Conservation (phyloP, 2,888 invertebrate genomes). For the Archaeoteleia sp. region DNA sequence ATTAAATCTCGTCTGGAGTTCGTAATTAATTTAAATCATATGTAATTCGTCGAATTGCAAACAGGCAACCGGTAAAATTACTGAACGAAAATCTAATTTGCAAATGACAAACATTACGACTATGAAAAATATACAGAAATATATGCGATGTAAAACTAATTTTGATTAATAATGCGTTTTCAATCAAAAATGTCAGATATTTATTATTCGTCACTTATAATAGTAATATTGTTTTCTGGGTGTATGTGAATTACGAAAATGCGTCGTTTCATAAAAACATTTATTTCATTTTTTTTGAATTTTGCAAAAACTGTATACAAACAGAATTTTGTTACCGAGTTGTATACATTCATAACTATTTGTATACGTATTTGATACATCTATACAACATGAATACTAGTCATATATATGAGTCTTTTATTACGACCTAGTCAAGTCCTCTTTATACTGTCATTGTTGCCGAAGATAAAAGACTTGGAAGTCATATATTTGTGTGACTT, state of each 20-base stretch:
- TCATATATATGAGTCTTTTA: constrained; percentile 30
- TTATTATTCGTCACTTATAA: too few species aligned
- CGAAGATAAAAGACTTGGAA: constrained; percentile 7
- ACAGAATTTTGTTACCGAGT: too few species aligned
- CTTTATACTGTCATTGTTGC: constrained; percentile 12
- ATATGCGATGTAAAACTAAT: too few species aligned
- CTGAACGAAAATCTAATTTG: constrained; percentile 47
- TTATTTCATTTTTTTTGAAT: too few species aligned
- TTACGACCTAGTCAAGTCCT: constrained; percentile 22
- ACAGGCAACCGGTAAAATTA: constrained; percentile 40
- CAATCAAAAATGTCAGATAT: too few species aligned
- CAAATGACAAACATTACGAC: too few species aligned
- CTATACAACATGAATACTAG: constrained; percentile 31
- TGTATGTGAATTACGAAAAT: too few species aligned
- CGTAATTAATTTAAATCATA: constrained; percentile 49
- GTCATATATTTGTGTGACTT: not conserved
- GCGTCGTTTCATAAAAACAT: too few species aligned
- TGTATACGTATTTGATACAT: constrained; percentile 22
- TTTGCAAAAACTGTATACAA: too few species aligned
- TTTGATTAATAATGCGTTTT: too few species aligned
- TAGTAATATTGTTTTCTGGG: too few species aligned
- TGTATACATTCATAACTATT: constrained; percentile 1
- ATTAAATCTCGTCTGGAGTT: constrained; percentile 52
- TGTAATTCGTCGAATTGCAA: constrained; percentile 43
- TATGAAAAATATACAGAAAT: too few species aligned